Base-by-base conservation (phyloP, 1,140 invertebrate species). In the Ooceraea biroi region DNA sequence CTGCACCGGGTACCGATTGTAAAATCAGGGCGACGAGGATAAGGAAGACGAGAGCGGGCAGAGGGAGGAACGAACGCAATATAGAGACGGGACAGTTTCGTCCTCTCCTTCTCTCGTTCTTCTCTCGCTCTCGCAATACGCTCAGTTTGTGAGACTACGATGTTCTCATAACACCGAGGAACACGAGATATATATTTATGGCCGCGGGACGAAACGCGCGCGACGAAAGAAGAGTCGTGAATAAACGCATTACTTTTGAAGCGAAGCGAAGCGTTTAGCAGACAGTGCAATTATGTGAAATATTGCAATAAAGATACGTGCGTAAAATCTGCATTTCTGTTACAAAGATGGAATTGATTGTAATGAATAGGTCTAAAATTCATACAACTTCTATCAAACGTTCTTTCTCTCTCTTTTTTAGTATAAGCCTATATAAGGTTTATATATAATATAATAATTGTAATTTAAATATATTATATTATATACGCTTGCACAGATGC, bases 1-100 rank as follows among this genome's bases (percentile, higher is more conserved):
- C 87, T 87, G 87, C 87, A 88, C 44, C 57, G 76, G 71, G 84
- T 86, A 89, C 88, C 84, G 82, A 88, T 89, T 89, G 88, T 88
- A 86, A 89, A 89, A 88, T 60, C 80, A 88, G 85, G 80, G 52
- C 66, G 50, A 48, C 44, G 76, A 69, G 63, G 65, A 80, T 84
- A 77, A 76, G 58, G 71, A 80, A 69, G 55, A 17, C 36, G 73
- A 44, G 11, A 36, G 44, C 17, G 60, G 48, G 55, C 1, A 63
- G 14, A 36, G 44, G n/a, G 66, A 41, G 55, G 3, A 63, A 11
- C 27, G n/a, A 86, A 88, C 77, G 87, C 71, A 86, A 89, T 88
- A 89, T 86, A 85, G 78, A 85, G 65, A 88, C 80, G 68, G 63
- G 57, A 63, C 41, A 50, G 50, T 78, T 78, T 46, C 48, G 41